Conservation (phyloP, 2,888 invertebrate genomes). For the Lymantria dispar region DNA sequence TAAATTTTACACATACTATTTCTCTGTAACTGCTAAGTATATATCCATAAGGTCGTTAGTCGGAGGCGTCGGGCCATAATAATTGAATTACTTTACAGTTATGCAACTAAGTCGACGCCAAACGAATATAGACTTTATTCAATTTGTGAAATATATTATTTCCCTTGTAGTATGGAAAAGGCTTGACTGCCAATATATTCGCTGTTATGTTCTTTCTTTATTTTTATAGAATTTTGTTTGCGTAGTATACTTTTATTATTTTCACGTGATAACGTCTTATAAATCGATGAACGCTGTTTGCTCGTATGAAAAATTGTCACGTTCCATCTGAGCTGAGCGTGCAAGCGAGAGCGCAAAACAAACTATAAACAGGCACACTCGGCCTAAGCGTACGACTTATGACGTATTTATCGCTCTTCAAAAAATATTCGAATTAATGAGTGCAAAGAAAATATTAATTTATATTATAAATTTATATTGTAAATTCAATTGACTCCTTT, state of each 20-base stretch:
- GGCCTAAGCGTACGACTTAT: too few relatives aligned
- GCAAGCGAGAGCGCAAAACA: too few relatives aligned
- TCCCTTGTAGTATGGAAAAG: slow-evolving; percentile 15
- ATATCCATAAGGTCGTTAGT: slow-evolving; percentile 68
- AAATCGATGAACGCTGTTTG: too few relatives aligned
- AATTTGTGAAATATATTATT: slow-evolving; percentile 29
- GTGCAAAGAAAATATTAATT: too few relatives aligned
- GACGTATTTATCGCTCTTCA: too few relatives aligned
- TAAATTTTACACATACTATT: slow-evolving; percentile 31
- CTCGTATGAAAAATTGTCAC: too few relatives aligned
- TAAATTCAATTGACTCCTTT: too few relatives aligned
- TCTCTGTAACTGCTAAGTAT: slow-evolving; percentile 18
- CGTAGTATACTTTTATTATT: neutral
- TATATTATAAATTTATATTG: too few relatives aligned
- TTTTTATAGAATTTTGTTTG: slow-evolving; percentile 10
- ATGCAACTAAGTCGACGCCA: slow-evolving; percentile 34
- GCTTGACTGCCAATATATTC: slow-evolving; percentile 18
- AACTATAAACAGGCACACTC: too few relatives aligned
- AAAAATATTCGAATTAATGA: too few relatives aligned
- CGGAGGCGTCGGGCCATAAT: slow-evolving; percentile 65
- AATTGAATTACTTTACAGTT: slow-evolving; percentile 70
- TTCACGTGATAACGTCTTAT: too few relatives aligned
- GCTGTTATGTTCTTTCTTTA: slow-evolving; percentile 14
- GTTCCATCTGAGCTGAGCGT: too few relatives aligned
- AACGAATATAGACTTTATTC: slow-evolving; percentile 22